Base-by-base conservation (phyloP, 2,888 invertebrate genomes). In the Leptura quadrifasciata region DNA sequence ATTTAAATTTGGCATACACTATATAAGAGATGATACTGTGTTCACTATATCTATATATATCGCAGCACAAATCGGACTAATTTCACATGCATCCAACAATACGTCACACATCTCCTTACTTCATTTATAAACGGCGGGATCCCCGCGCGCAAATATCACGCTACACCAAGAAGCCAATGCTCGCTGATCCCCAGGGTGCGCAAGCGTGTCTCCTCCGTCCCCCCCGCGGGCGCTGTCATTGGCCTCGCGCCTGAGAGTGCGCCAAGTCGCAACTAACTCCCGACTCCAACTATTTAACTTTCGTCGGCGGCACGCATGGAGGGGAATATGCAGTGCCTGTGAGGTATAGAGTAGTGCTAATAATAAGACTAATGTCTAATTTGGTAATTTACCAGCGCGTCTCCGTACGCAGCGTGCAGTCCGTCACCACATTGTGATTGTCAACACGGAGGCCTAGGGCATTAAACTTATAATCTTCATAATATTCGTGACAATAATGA, bases 121-220 rank as follows among this genome's bases (percentile, higher is more conserved):
- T 61, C 61, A 35, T 58, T 71, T 60, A 52, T 52, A 12, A 57
- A 17, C 47, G 47, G 12, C 55, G 57, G 8, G 9, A n/a, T 39
- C 69, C 60, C 55, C 57, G 58, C 69, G 60, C 69, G 58, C 58
- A 20, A 58, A 71, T 31, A 52, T 71, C 57, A 52, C 60, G 71
- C 47, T 27, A 71, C 75, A 79, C 75, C 76, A 80, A 80, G 81
- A 83, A 84, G 81, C 83, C 84, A 84, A 84, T 84, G 81, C 83
- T 78, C 82, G 78, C 35, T 72, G 77, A 77, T 81, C 79, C 79
- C 76, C 63, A 75, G 80, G 80, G 79, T 76, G 82, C 83, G 80
- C 82, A 82, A 68, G 79, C 82, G 80, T 76, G 72, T 58, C 73
- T 60, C 76, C 67, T 31, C 31, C 75, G 54, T 61, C 72, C 74